phyloP scores from a whole-genome alignment of 2,113 vertebrate genomes.

The Parus major region DNA sequence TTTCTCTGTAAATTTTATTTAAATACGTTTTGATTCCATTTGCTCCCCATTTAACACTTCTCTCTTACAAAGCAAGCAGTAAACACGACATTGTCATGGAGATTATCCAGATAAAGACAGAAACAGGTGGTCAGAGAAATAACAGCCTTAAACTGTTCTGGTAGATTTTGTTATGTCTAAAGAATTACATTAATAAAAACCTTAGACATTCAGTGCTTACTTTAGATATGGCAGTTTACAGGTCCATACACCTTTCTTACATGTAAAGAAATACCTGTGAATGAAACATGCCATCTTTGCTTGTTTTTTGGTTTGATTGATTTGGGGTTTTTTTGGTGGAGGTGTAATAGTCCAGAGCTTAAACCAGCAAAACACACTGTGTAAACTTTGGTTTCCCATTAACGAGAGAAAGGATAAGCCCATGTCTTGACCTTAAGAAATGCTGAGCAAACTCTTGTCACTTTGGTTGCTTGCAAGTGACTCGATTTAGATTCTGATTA shows the following conservation, averaged over 20 bases:
- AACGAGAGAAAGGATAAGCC: not conserved
- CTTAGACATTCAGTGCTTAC: not conserved
- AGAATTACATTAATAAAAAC: not conserved
- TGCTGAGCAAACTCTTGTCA: not conserved
- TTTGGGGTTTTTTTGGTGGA: not conserved
- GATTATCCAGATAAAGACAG: constrained; percentile 20
- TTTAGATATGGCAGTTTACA: not conserved
- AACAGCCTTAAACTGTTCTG: not conserved
- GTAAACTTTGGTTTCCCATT: not conserved
- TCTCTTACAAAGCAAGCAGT: not conserved
- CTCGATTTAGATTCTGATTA: not conserved
- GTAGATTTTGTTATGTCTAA: not conserved
- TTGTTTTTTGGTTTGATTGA: not conserved
- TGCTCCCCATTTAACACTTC: not conserved
- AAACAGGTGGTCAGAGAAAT: constrained; percentile 16
- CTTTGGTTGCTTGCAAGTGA: not conserved
- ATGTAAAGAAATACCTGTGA: not conserved
- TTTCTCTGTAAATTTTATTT: not conserved
- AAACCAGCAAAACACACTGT: not conserved
- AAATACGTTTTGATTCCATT: not conserved
- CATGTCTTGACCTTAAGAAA: not conserved
- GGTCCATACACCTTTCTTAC: not conserved
- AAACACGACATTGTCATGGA: constrained; percentile 30
- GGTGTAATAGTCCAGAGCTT: not conserved
- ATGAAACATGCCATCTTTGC: not conserved